A percentile compares a stretch with the other conserved stretches of the same genome.
phyloP scores from a whole-genome alignment of 2,113 vertebrate species.

The Cavia porcellus region DNA sequence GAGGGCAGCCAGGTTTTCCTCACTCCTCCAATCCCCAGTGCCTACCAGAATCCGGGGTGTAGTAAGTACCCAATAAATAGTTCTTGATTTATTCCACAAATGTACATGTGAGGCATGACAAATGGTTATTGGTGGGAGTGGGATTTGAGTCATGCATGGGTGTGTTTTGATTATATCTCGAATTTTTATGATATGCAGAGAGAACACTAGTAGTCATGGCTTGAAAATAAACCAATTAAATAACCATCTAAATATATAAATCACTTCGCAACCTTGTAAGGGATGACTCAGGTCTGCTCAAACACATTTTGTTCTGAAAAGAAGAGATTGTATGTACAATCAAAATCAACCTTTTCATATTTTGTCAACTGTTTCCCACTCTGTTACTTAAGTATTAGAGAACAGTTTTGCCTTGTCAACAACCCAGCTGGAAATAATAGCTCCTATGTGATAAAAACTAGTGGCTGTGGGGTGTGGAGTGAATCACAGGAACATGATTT shows the following conservation, averaged over 20 bases:
- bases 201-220: constrained; percentile 40
- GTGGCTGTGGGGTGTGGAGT: constrained; percentile 41
- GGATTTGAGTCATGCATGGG: neutral
- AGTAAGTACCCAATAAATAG: neutral
- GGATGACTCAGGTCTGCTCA: constrained; percentile 69
- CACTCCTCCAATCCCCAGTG: neutral
- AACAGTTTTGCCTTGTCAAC: constrained; percentile 74
- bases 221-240: constrained; percentile 51
- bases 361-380: constrained; percentile 72
- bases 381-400: constrained; percentile 73
- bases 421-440: constrained; percentile 78
- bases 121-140: neutral
- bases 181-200: constrained; percentile 2
- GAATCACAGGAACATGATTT: constrained; percentile 64
- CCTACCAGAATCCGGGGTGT: neutral
- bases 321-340: constrained; percentile 69
- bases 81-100: neutral
- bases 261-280: constrained; percentile 35
- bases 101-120: neutral
- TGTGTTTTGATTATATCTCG: neutral
- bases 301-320: constrained; percentile 72
- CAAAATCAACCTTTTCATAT: constrained; percentile 78
- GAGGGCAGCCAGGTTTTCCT: neutral
- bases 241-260: constrained; percentile 38
- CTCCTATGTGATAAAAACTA: constrained; percentile 68